Percentiles rank a stretch among this genome's conserved stretches.
phyloP scores from a whole-genome alignment of 2,113 vertebrate genomes.

The Cebidichthys violaceus region DNA sequence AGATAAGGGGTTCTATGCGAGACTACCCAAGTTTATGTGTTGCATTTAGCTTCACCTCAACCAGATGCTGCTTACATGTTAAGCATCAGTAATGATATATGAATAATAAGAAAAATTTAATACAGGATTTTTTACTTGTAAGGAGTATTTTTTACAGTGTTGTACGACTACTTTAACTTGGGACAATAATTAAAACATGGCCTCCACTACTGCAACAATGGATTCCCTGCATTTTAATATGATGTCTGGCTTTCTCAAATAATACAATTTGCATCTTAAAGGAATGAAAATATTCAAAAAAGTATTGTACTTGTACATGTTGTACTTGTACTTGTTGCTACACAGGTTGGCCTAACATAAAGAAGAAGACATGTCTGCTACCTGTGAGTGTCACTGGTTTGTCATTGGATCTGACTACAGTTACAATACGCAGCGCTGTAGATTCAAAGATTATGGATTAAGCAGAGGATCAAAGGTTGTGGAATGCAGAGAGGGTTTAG shows the following conservation, averaged over 20 bases:
- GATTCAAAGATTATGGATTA: slow-evolving; percentile 57
- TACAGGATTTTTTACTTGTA: background rate
- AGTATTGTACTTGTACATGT: background rate
- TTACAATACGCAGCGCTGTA: slow-evolving; percentile 23
- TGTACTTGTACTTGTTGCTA: too few species aligned
- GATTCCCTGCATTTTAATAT: background rate
- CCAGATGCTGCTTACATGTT: background rate
- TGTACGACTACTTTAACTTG: background rate
- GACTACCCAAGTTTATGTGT: background rate
- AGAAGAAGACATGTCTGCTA: background rate
- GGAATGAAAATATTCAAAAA: background rate
- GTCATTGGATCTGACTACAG: slow-evolving; percentile 16
- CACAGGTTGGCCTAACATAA: background rate
- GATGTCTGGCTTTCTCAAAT: background rate
- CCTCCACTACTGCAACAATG: background rate
- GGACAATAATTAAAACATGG: background rate
- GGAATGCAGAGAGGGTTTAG: slow-evolving; percentile 48
- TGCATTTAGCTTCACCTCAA: background rate
- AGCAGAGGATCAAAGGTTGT: slow-evolving; percentile 56
- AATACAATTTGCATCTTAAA: background rate
- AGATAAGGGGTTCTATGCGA: too few species aligned
- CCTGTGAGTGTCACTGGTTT: slow-evolving; percentile 25
- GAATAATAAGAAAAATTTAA: background rate
- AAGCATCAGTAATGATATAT: background rate
- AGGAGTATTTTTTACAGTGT: background rate